Evolutionary conservation across 1,140 invertebrate species (phyloP).

Genomic region (Argopecten irradians): DNA sequence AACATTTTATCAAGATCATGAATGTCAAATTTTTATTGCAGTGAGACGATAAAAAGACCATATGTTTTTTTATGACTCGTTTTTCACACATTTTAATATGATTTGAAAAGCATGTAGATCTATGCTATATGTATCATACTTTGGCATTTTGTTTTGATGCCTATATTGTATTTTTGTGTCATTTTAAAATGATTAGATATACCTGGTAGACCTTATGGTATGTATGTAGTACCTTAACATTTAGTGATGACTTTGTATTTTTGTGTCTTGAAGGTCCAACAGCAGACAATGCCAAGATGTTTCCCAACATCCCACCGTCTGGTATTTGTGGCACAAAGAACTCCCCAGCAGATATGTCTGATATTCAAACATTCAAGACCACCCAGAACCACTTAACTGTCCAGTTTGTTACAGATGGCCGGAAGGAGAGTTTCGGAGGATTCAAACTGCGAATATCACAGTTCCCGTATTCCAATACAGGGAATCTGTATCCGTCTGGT

Average conservation of each 20-base stretch:
- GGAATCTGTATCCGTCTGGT: slow-evolving; percentile 58
- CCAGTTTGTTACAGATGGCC: slow-evolving; percentile 61
- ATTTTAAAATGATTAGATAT: no score
- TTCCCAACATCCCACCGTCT: slow-evolving; percentile 58
- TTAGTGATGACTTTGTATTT: not conserved
- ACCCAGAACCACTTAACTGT: slow-evolving; percentile 66
- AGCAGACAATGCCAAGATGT: slow-evolving; percentile 64
- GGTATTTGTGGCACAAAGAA: slow-evolving; percentile 60
- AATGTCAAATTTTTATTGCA: no score
- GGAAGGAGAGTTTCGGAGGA: slow-evolving; percentile 56
- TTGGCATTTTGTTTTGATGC: no score
- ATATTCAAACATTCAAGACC: slow-evolving; percentile 52
- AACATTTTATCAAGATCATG: no score
- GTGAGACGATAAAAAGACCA: no score
- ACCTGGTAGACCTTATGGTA: no score
- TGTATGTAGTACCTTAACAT: no score
- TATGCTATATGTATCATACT: no score
- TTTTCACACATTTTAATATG: no score
- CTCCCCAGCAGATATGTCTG: slow-evolving; percentile 45
- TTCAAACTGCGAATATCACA: slow-evolving; percentile 58
- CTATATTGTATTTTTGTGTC: no score
- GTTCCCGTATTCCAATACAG: slow-evolving; percentile 58
- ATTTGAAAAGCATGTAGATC: no score
- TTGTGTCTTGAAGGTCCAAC: slow-evolving; percentile 52
- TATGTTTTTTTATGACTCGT: no score